Conservation (phyloP, 1,140 invertebrate species). For the Pomacea maculata region DNA sequence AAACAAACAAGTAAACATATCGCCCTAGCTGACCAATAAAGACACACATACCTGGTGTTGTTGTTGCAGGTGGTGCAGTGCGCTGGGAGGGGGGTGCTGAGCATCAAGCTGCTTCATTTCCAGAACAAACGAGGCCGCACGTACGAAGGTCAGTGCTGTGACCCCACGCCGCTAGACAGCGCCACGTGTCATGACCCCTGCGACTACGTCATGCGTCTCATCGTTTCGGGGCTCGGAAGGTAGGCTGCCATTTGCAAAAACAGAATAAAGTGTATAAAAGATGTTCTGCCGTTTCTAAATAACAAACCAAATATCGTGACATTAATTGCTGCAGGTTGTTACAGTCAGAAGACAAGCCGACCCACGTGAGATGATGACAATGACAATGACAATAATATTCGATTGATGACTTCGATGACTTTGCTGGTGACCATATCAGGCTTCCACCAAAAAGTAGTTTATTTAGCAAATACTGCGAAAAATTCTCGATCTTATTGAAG, state of each 20-base stretch:
- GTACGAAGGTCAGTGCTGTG: slow-evolving; percentile 42
- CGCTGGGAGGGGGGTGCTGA: slow-evolving; percentile 30
- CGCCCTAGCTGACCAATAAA: neutral
- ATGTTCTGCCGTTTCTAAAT: too few species aligned
- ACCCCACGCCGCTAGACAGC: slow-evolving; percentile 11
- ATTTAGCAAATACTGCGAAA: too few species aligned
- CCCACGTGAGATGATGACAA: too few species aligned
- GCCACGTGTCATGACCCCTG: slow-evolving; percentile 32
- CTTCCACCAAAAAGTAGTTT: too few species aligned
- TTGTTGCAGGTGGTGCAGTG: slow-evolving; percentile 6
- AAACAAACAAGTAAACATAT: neutral
- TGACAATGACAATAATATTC: too few species aligned
- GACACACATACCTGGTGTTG: neutral
- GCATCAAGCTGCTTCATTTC: slow-evolving; percentile 32
- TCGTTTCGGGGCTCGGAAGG: slow-evolving; percentile 43
- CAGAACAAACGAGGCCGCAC: slow-evolving; percentile 33
- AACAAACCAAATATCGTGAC: too few species aligned
- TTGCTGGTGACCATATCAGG: too few species aligned
- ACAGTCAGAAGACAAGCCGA: too few species aligned
- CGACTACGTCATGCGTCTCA: slow-evolving; percentile 43
- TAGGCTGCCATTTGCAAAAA: slow-evolving; percentile 9
- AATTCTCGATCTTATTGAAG: too few species aligned
- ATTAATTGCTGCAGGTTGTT: too few species aligned
- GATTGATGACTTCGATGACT: too few species aligned
- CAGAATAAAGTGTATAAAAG: too few species aligned